These are phyloP conservation scores for Frankliniella fusca DNA, from an alignment of 2,888 invertebrate species.

Conservation along the genomic window DNA sequence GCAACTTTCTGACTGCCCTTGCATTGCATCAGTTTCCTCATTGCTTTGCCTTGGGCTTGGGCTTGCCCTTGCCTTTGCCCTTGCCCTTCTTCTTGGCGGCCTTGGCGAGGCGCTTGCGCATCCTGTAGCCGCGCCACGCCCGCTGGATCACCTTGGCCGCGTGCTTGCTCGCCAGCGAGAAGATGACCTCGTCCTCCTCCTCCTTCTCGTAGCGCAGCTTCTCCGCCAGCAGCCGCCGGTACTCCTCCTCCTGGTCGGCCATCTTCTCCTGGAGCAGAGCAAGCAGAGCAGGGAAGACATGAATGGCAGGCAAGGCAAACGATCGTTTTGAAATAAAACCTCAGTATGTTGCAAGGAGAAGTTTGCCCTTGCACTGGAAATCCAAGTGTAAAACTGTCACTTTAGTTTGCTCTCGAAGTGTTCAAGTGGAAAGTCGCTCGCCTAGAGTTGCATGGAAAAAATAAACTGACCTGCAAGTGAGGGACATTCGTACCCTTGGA, in stretches of 20 bases:
- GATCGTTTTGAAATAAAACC: no score
- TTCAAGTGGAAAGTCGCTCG: no score
- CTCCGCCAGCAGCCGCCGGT: background rate
- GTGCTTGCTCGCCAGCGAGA: conserved; percentile 21
- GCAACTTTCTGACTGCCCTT: background rate
- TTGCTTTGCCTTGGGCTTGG: background rate
- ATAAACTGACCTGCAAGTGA: background rate
- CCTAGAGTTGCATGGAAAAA: no score
- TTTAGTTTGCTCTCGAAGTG: no score
- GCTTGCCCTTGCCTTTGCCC: background rate
- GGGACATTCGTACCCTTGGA: background rate
- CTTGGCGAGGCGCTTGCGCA: conserved; percentile 21
- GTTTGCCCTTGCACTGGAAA: no score
- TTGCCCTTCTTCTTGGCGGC: conserved; percentile 18
- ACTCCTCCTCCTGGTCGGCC: background rate
- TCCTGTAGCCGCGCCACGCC: background rate
- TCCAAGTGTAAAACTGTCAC: no score
- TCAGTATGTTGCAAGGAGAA: no score
- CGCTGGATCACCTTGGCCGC: conserved; percentile 17
- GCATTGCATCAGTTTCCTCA: no score
- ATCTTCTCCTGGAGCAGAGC: background rate
- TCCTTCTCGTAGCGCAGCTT: conserved; percentile 11
- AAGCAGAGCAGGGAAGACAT: background rate
- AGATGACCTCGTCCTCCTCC: conserved; percentile 6
- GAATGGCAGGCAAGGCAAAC: no score